Evolutionary conservation across 2,797 vertebrate species (phyloP), one percentile per base, ranked within the genome.

Genomic region (Neomorphus geoffroyi): DNA sequence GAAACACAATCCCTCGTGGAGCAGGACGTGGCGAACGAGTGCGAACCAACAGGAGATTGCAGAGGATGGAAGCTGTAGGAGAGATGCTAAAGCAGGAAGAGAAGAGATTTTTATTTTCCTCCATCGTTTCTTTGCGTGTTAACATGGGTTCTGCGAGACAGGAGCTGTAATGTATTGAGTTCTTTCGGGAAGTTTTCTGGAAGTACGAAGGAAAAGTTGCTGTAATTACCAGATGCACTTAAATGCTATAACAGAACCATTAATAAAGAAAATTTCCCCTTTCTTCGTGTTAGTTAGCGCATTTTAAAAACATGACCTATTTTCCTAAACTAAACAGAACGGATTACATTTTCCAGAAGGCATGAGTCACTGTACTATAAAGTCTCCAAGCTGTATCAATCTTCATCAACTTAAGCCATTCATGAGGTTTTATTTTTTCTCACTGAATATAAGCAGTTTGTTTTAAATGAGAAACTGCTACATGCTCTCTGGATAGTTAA

Each of bases 291-390:
- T 94, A 95, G 77, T 93, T 96, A 96, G 91, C 94, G 90, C 86
- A 88, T 96, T 94, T 96, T 94, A 17, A 95, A 97, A 96, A 93
- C 92, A 95, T 94, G 92, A 96, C 91, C 96, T 96, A 92, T 94
- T 97, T 97, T 97, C 90, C 94, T 88, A 93, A 96, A 85, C 83
- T 92, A 96, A 94, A 90, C 91, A 92, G 95, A 95, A 94, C 85
- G 94, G 92, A 93, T 96, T 96, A 95, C 85, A 77, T 96, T 97
- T 96, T 96, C 96, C 94, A 96, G 94, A 96, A 95, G 95, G 92
- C 92, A 92, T 96, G 95, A 96, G 93, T 97, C 94, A 95, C 70
- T 96, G 80, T 80, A 84, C 86, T 94, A 92, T 82, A 86, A 95
- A 94, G 89, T 90, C 90, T 95, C 96, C 95, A 96, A 96, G 95